Evolutionary conservation across 2,888 invertebrate species (phyloP), one percentile per base, ranked within the genome.

Genomic region (Nomada hirtipes): DNA sequence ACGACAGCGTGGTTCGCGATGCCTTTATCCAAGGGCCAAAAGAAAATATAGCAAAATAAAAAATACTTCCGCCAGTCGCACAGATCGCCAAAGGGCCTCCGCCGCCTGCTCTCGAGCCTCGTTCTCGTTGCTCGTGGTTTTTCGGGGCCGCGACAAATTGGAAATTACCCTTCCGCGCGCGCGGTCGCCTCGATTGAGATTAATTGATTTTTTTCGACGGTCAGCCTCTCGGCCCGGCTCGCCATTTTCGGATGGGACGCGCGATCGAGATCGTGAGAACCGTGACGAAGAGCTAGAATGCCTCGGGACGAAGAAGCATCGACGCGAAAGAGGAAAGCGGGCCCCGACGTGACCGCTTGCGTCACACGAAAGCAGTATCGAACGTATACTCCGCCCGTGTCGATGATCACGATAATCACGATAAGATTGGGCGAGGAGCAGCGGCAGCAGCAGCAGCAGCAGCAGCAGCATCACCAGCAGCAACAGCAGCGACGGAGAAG

Each of bases 71-170:
- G 88, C 87, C 86, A 61, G 50, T 52, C 60, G 15, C 60, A 13
- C n/a, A 20, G 60, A 71, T 13, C 77, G 55, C 65, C 50, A 29
- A 50, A 55, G 57, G 73, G 82, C 79, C 52, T 70, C 74, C 64
- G 44, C 50, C 50, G 26, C 63, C 57, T 50, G 47, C 68, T 63
- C 53, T 4, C 29, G 29, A n/a, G 53, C 75, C 42, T 52, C 50
- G n/a, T 29, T 55, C 79, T 36, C 79, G 67, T 71, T 69, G 57
- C 68, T 26, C 36, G 79, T 64, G 74, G 70, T 71, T 88, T 88
- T 86, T 86, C 86, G 89, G 86, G 82, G 89, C 92, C 92, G 91
- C 90, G 91, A 92, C 92, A 91, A 93, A 93, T 93, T 92, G 92
- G 87, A 92, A 93, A 93, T 93, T 93, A 91, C 91, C 89, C 87